Conservation (phyloP, 2,113 vertebrate species). For the Neogobius melanostomus region DNA sequence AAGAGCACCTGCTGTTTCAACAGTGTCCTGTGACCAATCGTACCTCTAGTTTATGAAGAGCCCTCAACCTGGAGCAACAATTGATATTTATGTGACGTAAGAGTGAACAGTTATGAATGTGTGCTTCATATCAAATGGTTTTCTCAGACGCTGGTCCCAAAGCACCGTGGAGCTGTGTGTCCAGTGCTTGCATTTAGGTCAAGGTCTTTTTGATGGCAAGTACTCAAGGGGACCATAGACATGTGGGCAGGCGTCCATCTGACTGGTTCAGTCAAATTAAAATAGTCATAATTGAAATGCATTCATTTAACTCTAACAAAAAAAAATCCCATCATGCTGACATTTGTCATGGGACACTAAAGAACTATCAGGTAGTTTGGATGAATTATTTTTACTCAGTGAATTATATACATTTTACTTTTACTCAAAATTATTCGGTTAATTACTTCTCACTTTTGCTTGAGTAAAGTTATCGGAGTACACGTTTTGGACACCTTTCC, state of each 20-base stretch:
- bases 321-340: background rate
- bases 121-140: background rate
- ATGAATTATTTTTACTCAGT: too few species aligned
- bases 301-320: background rate
- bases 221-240: background rate
- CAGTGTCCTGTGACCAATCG: background rate
- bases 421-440: too few species aligned
- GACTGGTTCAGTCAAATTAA: slow-evolving; percentile 7
- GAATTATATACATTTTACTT: too few species aligned
- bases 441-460: too few species aligned
- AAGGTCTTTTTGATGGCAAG: slow-evolving; percentile 18
- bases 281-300: slow-evolving; percentile 13
- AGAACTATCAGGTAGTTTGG: too few species aligned
- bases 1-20: background rate
- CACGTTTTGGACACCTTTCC: too few species aligned
- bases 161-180: background rate
- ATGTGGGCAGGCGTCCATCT: slow-evolving; percentile 11
- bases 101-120: background rate
- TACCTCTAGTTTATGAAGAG: background rate
- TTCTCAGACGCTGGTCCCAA: slow-evolving; percentile 7
- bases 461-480: too few species aligned
- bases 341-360: too few species aligned
- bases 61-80: background rate
- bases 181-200: slow-evolving; percentile 17
- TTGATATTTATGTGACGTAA: background rate